Evolutionary conservation across 2,888 invertebrate genomes (phyloP), one percentile per base, ranked within the genome.

Genomic region (Furcula furcula): DNA sequence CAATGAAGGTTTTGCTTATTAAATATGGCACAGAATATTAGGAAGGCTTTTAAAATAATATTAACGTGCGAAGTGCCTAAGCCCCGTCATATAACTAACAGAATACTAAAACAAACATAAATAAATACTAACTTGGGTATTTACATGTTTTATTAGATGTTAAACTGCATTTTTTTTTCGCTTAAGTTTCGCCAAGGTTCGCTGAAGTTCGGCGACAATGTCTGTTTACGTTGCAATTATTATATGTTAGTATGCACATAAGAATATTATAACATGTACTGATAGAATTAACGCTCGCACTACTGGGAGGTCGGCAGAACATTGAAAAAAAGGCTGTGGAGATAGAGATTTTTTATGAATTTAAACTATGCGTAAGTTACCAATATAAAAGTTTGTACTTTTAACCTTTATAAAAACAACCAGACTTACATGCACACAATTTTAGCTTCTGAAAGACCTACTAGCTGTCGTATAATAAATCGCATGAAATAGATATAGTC

Each of bases 161-260:
- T 9, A 26, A 26, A 26, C 26, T 26, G 26, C 26, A 26, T 26
- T n/a, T 26, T 26, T n/a, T n/a, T n/a, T n/a, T n/a, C n/a, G n/a
- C 21, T 10, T 26, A 26, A 26, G 26, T 7, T 14, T 4, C 14
- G 14, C 26, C 14, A 26, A 26, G 26, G 26, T 14, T 9, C 6
- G 7, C 7, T n/a, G 14, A 4, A 14, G 9, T n/a, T 4, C n/a
- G 13, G 2, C 14, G 26, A 26, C 26, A 14, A n/a, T 13, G 26
- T 26, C 26, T 14, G 26, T 26, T 26, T 26, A 14, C 3, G n/a
- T 7, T 14, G 9, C 13, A 26, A 26, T 26, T 26, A 26, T 14
- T 14, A 26, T 14, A 14, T 26, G 14, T 14, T 26, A 14, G n/a
- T n/a, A 26, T 14, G 26, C 14, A 26, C 26, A 26, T n/a, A 7